Percentiles rank a stretch among this genome's conserved stretches.
Conservation (phyloP, 2,888 invertebrate genomes). For the Antitype chi region DNA sequence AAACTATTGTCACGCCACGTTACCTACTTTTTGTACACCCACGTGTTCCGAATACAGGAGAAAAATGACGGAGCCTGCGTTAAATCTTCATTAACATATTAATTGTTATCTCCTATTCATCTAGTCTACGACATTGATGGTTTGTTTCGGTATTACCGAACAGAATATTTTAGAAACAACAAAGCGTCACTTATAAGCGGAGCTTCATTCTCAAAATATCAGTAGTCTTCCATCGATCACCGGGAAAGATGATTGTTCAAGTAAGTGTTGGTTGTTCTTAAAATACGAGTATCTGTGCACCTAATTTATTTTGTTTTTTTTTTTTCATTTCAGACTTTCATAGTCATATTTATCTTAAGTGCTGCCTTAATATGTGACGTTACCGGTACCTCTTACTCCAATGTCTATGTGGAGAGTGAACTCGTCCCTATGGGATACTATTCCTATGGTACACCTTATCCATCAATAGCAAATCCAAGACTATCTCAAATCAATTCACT, state of each 20-base stretch:
- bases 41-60: constrained; percentile 84
- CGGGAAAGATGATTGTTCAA: constrained; percentile 86
- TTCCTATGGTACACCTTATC: constrained; percentile 77
- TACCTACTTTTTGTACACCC: constrained; percentile 79
- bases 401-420: constrained; percentile 81
- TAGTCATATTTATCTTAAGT: constrained; percentile 69
- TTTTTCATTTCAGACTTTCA: constrained; percentile 75
- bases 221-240: constrained; percentile 85
- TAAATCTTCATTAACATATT: constrained; percentile 88
- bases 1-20: constrained; percentile 79
- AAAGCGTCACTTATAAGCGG: constrained; percentile 86
- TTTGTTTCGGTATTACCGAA: constrained; percentile 89
- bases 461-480: constrained; percentile 69
- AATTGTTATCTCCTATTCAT: constrained; percentile 87
- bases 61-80: constrained; percentile 78
- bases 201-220: constrained; percentile 82
- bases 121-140: constrained; percentile 88
- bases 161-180: constrained; percentile 86
- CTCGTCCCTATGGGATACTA: constrained; percentile 74
- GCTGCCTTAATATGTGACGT: constrained; percentile 68
- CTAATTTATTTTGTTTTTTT: background rate
- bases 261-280: constrained; percentile 75
- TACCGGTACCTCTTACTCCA: constrained; percentile 78
- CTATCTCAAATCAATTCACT: constrained; percentile 76
- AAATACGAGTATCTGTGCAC: background rate